A percentile compares a stretch with the other conserved stretches of the same genome.
phyloP scores from a whole-genome alignment of 2,113 vertebrate genomes.

The Bos taurus region ARS-UCD2.0 NC_037347.1:38402501-38403000 shows the following conservation, averaged over 20 bases:
- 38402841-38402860: not conserved
- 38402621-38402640: not conserved
- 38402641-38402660: not conserved
- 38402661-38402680: not conserved
- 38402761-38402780: not conserved
- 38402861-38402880: not conserved
- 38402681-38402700: not conserved
- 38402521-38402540: not conserved
- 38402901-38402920: not conserved
- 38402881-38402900: not conserved
- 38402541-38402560: not conserved
- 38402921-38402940: not conserved
- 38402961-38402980: not conserved
- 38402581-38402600: not conserved
- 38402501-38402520: not conserved
- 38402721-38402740: not conserved
- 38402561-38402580: not conserved
- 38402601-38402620: slow-evolving; percentile 7
- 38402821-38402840: slow-evolving; percentile 18
- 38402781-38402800: not conserved
- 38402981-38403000: not conserved
- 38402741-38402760: not conserved
- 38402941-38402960: not conserved
- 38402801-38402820: not conserved
- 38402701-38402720: not conserved